phyloP scores from a whole-genome alignment of 2,888 invertebrate genomes.

The Agrotis ipsilon region DNA sequence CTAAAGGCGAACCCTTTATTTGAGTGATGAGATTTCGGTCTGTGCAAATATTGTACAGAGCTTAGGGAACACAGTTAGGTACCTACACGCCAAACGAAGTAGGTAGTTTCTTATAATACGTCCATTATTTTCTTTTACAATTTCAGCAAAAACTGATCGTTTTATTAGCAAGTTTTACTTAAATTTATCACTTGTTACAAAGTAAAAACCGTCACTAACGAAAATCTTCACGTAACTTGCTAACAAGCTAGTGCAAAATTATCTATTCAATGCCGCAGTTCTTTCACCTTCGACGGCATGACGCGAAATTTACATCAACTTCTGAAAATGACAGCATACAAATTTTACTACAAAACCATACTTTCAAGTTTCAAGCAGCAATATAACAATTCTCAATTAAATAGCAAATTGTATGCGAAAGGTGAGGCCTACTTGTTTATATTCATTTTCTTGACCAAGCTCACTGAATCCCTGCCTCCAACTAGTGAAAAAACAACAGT shows the following conservation, averaged over 20 bases:
- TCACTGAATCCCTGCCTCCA: no score
- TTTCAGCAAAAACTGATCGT: neutral
- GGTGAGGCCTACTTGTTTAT: no score
- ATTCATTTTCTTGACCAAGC: no score
- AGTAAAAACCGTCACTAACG: neutral
- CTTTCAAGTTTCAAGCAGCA: no score
- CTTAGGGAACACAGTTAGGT: conserved; percentile 30
- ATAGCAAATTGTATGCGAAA: no score
- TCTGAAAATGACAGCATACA: conserved; percentile 17
- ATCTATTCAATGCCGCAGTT: conserved; percentile 8
- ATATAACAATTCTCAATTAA: no score
- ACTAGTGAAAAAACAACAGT: no score
- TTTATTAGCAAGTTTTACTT: neutral
- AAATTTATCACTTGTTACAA: conserved; percentile 3
- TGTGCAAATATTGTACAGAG: conserved; percentile 55
- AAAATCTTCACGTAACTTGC: neutral
- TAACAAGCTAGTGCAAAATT: conserved; percentile 24
- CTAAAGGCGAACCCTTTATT: conserved; percentile 54
- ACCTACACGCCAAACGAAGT: neutral
- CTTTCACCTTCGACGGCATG: conserved; percentile 21
- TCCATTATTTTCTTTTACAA: neutral
- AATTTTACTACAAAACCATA: no score
- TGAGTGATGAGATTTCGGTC: conserved; percentile 60
- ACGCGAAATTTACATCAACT: conserved; percentile 16
- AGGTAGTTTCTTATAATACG: neutral